These are phyloP conservation scores for Harlomillsia oculata DNA, from an alignment of 1,140 invertebrate genomes.

Conservation along the genomic window DNA sequence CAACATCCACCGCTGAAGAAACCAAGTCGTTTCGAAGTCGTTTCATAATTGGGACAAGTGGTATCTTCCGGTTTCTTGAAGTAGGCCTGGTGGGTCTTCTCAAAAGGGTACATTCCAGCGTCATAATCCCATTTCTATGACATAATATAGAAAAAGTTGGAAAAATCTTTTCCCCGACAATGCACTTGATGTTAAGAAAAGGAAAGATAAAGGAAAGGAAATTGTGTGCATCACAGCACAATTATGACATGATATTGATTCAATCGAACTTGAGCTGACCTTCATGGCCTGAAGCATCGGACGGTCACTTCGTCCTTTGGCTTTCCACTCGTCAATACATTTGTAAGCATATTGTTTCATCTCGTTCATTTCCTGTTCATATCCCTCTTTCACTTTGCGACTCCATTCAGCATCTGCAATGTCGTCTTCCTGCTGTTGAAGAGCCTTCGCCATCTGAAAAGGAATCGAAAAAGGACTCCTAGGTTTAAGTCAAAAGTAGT, in stretches of 20 bases:
- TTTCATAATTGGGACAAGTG: constrained; percentile 11
- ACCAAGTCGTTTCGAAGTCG: constrained; percentile 16
- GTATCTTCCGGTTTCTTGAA: neutral
- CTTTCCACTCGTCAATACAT: constrained; percentile 27
- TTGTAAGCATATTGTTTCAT: constrained; percentile 28
- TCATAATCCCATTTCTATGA: constrained; percentile 34
- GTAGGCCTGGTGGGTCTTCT: neutral
- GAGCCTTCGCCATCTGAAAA: neutral
- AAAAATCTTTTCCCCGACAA: too few species aligned
- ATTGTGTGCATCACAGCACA: too few species aligned
- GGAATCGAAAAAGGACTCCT: neutral
- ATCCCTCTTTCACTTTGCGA: constrained; percentile 16
- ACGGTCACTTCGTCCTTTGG: constrained; percentile 14
- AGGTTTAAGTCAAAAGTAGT: too few species aligned
- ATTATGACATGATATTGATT: too few species aligned
- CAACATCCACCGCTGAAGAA: constrained; percentile 16
- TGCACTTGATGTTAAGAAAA: too few species aligned
- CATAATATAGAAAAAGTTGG: too few species aligned
- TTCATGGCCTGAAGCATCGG: constrained; percentile 31
- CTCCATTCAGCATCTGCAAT: constrained; percentile 11
- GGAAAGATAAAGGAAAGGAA: too few species aligned
- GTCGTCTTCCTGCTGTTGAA: neutral
- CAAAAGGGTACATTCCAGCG: constrained; percentile 19
- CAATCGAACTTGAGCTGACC: too few species aligned
- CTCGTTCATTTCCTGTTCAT: constrained; percentile 23